Evolutionary conservation across 2,888 invertebrate genomes (phyloP).

Genomic region (Lepas anatifera): DNA sequence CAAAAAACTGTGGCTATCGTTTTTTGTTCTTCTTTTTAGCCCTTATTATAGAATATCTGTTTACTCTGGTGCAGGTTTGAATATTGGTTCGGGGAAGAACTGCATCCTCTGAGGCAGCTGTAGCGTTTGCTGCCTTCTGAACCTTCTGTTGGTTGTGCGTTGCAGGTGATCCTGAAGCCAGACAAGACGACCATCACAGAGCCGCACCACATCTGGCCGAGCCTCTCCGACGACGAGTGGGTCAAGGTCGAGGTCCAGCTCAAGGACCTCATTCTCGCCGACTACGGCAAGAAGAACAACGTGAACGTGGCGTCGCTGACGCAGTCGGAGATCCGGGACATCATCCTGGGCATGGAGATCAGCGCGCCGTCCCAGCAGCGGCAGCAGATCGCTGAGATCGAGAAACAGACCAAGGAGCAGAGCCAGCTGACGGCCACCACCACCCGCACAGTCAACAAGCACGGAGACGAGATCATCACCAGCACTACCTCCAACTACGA

Average conservation of each 20-base stretch:
- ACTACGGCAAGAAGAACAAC: slow-evolving; percentile 99
- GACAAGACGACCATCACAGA: slow-evolving; percentile 99
- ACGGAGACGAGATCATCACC: slow-evolving; percentile 98
- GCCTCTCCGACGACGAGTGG: slow-evolving; percentile 96
- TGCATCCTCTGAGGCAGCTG: too few relatives aligned
- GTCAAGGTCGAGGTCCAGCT: slow-evolving; percentile 97
- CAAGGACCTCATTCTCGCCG: slow-evolving; percentile 95
- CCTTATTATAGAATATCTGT: too few relatives aligned
- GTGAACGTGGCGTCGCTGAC: slow-evolving; percentile 98
- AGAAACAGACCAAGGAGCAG: slow-evolving; percentile 99
- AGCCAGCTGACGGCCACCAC: slow-evolving; percentile 96
- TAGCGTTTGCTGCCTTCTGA: too few relatives aligned
- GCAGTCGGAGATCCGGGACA: slow-evolving; percentile 98
- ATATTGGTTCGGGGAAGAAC: too few relatives aligned
- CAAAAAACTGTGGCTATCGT: too few relatives aligned
- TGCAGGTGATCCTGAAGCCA: slow-evolving; percentile 68
- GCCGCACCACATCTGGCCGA: slow-evolving; percentile 99
- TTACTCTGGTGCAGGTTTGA: too few relatives aligned
- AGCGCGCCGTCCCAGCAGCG: slow-evolving; percentile 97
- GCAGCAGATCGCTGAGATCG: slow-evolving; percentile 99
- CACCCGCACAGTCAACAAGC: slow-evolving; percentile 96
- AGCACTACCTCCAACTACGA: slow-evolving; percentile 99
- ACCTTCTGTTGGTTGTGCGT: too few relatives aligned
- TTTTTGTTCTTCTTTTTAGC: too few relatives aligned
- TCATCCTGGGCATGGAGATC: slow-evolving; percentile 99